Conservation (phyloP, 2,113 vertebrate species). For the Formicarius rufipectus region DNA sequence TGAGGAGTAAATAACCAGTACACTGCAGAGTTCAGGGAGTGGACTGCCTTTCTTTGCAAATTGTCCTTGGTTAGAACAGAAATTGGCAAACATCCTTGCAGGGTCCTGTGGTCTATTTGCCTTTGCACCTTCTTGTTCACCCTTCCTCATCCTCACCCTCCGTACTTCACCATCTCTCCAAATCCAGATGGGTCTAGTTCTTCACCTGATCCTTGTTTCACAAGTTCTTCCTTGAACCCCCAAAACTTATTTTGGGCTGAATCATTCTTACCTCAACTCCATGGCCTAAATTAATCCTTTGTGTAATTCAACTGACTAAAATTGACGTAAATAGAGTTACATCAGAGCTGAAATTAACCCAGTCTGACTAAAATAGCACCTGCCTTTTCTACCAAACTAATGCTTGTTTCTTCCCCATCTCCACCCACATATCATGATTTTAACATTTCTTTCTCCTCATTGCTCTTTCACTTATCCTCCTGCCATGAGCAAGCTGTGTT, state of each 20-base stretch:
- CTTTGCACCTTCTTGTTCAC: neutral
- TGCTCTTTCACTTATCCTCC: neutral
- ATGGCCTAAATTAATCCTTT: conserved; percentile 47
- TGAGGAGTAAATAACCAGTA: neutral
- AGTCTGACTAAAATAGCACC: conserved; percentile 59
- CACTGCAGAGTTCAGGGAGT: neutral
- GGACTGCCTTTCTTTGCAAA: neutral
- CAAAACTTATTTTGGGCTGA: conserved; percentile 35
- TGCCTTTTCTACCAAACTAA: neutral
- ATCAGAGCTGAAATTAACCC: conserved; percentile 62
- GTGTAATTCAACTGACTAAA: conserved; percentile 51
- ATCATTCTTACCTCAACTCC: conserved; percentile 29
- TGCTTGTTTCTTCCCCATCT: conserved; percentile 1
- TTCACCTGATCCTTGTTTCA: neutral
- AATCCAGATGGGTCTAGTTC: neutral
- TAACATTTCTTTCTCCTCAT: neutral
- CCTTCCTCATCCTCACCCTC: neutral
- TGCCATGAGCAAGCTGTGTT: neutral
- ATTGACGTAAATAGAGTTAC: conserved; percentile 52
- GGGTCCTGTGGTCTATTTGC: neutral
- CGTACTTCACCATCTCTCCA: neutral
- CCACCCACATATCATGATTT: conserved; percentile 16
- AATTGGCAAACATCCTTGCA: neutral
- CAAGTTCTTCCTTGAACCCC: neutral
- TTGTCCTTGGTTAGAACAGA: neutral